Percentiles rank a stretch among this genome's conserved stretches.
Evolutionary conservation across 2,888 invertebrate genomes (phyloP).

Genomic region (Tiliacea aurago): DNA sequence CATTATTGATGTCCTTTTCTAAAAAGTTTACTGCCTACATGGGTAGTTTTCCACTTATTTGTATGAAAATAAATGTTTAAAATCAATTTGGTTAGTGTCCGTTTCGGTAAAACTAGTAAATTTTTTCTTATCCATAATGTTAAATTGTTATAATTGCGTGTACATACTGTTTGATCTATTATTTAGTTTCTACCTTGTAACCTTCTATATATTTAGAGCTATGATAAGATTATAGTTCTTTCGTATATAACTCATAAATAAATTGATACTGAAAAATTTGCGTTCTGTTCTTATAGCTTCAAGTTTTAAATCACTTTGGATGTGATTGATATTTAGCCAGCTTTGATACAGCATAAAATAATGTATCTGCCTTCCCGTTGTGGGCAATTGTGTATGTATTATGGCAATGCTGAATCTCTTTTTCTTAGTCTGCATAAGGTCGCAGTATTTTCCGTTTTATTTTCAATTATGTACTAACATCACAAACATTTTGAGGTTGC

Average conservation of each 20-base stretch:
- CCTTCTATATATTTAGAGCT: constrained; percentile 59
- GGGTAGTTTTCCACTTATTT: constrained; percentile 66
- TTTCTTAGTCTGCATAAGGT: constrained; percentile 12
- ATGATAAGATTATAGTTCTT: constrained; percentile 71
- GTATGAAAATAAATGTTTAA: constrained; percentile 57
- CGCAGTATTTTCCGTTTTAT: constrained; percentile 11
- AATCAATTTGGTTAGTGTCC: constrained; percentile 23
- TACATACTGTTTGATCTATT: constrained; percentile 59
- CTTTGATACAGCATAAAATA: constrained; percentile 40
- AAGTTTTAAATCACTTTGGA: constrained; percentile 34
- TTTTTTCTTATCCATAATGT: constrained; percentile 49
- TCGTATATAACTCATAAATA: constrained; percentile 43
- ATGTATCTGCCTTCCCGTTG: constrained; percentile 46
- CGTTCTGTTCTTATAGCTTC: constrained; percentile 53
- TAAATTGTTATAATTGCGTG: constrained; percentile 62
- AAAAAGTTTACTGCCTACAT: constrained; percentile 65
- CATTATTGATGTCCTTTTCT: constrained; percentile 76
- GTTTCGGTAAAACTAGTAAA: constrained; percentile 51
- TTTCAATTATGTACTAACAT: constrained; percentile 9
- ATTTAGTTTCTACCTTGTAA: constrained; percentile 61
- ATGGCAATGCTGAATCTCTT: constrained; percentile 51
- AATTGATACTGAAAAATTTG: constrained; percentile 35
- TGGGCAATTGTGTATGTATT: constrained; percentile 43
- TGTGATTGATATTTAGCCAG: constrained; percentile 53
- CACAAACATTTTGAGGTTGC: constrained; percentile 1